Conservation (phyloP, 1,140 invertebrate species). For the Physella acuta region DNA sequence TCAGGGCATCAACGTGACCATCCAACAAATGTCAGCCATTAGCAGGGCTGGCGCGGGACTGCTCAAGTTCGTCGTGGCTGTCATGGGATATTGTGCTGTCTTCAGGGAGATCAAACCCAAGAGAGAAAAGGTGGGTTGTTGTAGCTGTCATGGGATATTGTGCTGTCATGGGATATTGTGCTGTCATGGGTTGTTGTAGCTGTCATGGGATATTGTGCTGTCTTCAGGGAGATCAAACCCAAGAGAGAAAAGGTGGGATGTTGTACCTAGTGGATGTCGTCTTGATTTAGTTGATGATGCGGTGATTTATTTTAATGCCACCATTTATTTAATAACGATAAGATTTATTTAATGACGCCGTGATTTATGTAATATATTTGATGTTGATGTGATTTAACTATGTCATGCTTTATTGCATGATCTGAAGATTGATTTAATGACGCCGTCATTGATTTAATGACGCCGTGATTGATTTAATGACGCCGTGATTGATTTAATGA, state of each 20-base stretch:
- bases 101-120: slow-evolving; percentile 83
- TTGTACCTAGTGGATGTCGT: too few relatives aligned
- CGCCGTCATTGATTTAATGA: too few relatives aligned
- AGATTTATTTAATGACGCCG: too few relatives aligned
- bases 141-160: slow-evolving; percentile 80
- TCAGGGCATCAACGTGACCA: slow-evolving; percentile 47
- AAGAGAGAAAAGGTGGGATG: slow-evolving; percentile 74
- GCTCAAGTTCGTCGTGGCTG: slow-evolving; percentile 79
- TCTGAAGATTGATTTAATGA: too few relatives aligned
- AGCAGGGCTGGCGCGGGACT: slow-evolving; percentile 77
- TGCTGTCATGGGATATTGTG: slow-evolving; percentile 75
- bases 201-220: slow-evolving; percentile 78
- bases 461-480: too few relatives aligned
- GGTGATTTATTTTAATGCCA: neutral
- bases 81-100: slow-evolving; percentile 79
- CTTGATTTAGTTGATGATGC: neutral
- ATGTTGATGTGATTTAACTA: too few relatives aligned
- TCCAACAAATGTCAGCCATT: slow-evolving; percentile 49
- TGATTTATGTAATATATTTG: too few relatives aligned
- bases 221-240: slow-evolving; percentile 80
- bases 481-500: too few relatives aligned
- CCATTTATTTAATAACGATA: too few relatives aligned
- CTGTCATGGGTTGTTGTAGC: slow-evolving; percentile 80
- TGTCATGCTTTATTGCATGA: too few relatives aligned
- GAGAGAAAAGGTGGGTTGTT: slow-evolving; percentile 69